Conservation (phyloP, 35 echinoderm and acorn worm genomes). For the Apostichopus japonicus region DNA sequence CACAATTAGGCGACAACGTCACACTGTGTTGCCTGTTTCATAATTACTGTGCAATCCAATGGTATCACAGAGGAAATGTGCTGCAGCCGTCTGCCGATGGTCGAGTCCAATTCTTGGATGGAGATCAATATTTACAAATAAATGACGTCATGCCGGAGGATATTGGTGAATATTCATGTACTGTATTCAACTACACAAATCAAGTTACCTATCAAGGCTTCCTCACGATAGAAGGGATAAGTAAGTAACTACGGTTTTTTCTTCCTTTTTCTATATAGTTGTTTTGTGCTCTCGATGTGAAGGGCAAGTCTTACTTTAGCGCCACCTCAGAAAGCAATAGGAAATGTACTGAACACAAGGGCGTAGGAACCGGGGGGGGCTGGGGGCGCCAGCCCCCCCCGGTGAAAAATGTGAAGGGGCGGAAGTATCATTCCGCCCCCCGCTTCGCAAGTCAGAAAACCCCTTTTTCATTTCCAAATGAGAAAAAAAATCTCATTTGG, state of each 20-base stretch:
- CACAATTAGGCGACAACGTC: neutral
- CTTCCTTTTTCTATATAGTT: too few species aligned
- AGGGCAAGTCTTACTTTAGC: too few species aligned
- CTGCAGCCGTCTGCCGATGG: neutral
- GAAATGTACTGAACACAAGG: too few species aligned
- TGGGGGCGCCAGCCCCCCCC: too few species aligned
- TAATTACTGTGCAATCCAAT: neutral
- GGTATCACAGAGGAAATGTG: slow-evolving; percentile 8
- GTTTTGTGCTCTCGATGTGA: too few species aligned
- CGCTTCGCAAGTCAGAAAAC: too few species aligned
- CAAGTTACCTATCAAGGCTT: neutral
- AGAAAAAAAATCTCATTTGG: too few species aligned
- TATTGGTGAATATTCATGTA: slow-evolving; percentile 9
- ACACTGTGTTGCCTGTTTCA: neutral
- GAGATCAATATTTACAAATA: neutral
- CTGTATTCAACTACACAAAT: neutral
- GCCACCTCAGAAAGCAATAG: too few species aligned
- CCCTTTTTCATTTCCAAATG: too few species aligned
- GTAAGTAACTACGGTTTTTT: neutral
- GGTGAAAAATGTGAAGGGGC: too few species aligned
- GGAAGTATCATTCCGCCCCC: too few species aligned
- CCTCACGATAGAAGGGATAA: neutral
- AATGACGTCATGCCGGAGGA: neutral
- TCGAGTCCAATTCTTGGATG: neutral
- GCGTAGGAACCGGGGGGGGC: too few species aligned